Evolutionary conservation across 2,888 invertebrate genomes (phyloP).

Genomic region (Andrena dorsata): DNA sequence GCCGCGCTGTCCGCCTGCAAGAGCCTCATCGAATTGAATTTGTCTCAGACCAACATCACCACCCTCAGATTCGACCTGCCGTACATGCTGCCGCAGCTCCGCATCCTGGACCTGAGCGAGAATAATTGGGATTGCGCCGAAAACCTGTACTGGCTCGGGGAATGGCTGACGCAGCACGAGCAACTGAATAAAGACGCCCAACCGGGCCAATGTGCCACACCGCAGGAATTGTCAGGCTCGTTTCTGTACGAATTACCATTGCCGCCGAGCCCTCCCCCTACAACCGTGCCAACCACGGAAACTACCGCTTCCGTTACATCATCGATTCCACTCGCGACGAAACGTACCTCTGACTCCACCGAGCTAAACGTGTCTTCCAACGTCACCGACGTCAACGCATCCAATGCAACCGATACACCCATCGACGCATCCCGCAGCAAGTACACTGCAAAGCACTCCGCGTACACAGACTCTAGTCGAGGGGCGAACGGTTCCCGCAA

Average conservation of each 20-base stretch:
- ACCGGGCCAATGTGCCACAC: conserved; percentile 75
- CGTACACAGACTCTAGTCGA: conserved; percentile 13
- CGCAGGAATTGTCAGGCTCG: conserved; percentile 71
- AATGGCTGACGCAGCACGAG: conserved; percentile 88
- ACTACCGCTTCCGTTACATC: conserved; percentile 37
- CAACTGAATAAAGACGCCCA: conserved; percentile 76
- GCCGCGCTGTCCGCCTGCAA: conserved; percentile 90
- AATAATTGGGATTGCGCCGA: conserved; percentile 90
- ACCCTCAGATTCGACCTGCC: conserved; percentile 89
- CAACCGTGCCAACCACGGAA: conserved; percentile 45
- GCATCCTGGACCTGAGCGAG: conserved; percentile 88
- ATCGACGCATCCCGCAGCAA: conserved; percentile 4
- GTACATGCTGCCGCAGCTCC: conserved; percentile 90
- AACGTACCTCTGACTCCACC: conserved; percentile 39
- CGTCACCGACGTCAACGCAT: conserved; percentile 36
- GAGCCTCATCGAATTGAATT: conserved; percentile 89
- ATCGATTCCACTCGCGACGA: conserved; percentile 44
- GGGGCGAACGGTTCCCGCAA: conserved; percentile 7
- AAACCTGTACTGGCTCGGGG: conserved; percentile 88
- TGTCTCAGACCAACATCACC: conserved; percentile 88
- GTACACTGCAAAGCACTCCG: conserved; percentile 15
- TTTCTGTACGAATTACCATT: conserved; percentile 76
- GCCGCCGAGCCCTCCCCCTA: conserved; percentile 63
- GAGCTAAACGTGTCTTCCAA: conserved; percentile 60
- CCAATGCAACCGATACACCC: conserved; percentile 23